Evolutionary conservation across 1,140 invertebrate genomes (phyloP).

Genomic region (Drosophila chauvacae): DNA sequence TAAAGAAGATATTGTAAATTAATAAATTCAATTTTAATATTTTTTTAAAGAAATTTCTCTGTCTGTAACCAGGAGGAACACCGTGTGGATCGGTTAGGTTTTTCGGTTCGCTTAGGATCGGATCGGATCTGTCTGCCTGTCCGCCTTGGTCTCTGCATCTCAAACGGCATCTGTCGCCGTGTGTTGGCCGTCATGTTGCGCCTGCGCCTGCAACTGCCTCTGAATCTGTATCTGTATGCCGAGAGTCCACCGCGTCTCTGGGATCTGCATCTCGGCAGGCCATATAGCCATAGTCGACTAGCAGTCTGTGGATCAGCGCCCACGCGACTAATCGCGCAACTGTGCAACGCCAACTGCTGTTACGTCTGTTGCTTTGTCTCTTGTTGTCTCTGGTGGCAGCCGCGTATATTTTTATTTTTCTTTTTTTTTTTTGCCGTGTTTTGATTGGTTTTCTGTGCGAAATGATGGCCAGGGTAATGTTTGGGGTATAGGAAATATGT

Average conservation of each 20-base stretch:
- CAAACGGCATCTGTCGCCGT: constrained; percentile 65
- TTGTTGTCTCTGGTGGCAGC: constrained; percentile 33
- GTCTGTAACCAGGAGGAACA: constrained; percentile 26
- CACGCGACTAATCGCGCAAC: constrained; percentile 55
- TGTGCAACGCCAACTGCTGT: constrained; percentile 72
- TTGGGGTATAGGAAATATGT: constrained; percentile 1
- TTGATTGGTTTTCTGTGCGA: constrained; percentile 65
- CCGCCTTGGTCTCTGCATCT: constrained; percentile 62
- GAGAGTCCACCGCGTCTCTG: constrained; percentile 8
- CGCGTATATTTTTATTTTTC: constrained; percentile 5
- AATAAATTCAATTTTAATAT: not conserved
- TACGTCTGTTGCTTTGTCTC: constrained; percentile 75
- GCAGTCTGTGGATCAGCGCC: constrained; percentile 37
- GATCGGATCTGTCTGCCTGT: constrained; percentile 54
- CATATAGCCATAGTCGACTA: constrained; percentile 16
- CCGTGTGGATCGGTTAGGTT: constrained; percentile 33
- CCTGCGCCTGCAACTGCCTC: constrained; percentile 68
- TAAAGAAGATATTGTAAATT: too few relatives aligned
- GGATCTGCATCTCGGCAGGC: constrained; percentile 14
- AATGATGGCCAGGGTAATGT: constrained; percentile 26
- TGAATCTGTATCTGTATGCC: constrained; percentile 23
- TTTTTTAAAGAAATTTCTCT: not conserved
- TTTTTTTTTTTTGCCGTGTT: constrained; percentile 21
- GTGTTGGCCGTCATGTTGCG: constrained; percentile 79
- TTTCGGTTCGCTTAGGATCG: constrained; percentile 23